Conservation (phyloP, 2,113 vertebrate species). For the Loxodonta africana region DNA sequence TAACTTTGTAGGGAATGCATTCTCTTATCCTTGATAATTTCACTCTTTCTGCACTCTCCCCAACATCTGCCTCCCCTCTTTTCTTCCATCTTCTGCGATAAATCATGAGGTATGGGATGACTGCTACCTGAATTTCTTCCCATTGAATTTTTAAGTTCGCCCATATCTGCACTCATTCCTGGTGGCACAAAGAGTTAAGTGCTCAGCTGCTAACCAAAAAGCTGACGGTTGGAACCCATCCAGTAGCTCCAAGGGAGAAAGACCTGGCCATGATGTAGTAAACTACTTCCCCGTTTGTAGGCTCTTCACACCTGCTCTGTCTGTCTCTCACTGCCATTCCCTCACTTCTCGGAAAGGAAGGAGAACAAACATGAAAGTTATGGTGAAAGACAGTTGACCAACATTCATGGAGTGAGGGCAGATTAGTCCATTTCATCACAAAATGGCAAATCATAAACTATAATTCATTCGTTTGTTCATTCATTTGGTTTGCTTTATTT, state of each 20-base stretch:
- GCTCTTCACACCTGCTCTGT: background rate
- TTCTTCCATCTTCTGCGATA: background rate
- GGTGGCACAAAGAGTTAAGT: no score
- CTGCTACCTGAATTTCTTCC: background rate
- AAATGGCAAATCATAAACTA: background rate
- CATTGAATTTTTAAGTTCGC: background rate
- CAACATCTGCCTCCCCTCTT: background rate
- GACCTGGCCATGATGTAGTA: background rate
- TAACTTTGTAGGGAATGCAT: background rate
- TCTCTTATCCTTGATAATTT: background rate
- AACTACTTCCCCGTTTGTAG: background rate
- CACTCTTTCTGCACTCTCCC: background rate
- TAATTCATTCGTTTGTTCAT: background rate
- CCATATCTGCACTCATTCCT: rapidly evolving
- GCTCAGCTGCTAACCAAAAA: no score
- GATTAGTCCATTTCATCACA: background rate
- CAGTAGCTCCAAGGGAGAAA: background rate
- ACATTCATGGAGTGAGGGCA: background rate
- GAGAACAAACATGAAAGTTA: background rate
- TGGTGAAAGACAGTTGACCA: background rate
- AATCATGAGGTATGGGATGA: background rate
- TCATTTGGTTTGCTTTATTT: background rate
- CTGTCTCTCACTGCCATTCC: background rate
- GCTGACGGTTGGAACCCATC: background rate
- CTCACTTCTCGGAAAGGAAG: background rate